Conservation (phyloP, 1,140 invertebrate species). For the Dysdera silvatica region DNA sequence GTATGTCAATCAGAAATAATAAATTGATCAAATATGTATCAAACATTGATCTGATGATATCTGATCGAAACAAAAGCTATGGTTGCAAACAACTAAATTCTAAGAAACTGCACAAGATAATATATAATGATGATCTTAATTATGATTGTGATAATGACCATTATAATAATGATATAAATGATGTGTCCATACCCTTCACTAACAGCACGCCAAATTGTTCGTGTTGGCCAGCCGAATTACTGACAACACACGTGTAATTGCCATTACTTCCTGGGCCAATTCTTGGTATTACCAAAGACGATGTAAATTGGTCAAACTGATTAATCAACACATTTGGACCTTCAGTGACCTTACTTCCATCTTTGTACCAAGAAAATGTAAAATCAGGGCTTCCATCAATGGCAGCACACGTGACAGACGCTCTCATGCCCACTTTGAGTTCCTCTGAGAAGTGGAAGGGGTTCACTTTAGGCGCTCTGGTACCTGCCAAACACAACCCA, state of each 20-base stretch:
- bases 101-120: too few relatives aligned
- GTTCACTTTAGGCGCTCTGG: conserved; percentile 17
- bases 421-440: conserved; percentile 58
- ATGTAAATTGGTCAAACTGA: not conserved
- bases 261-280: conserved; percentile 25
- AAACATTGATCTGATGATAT: too few relatives aligned
- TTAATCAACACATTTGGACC: not conserved
- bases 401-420: conserved; percentile 47
- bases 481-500: not conserved
- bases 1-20: too few relatives aligned
- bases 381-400: conserved; percentile 33
- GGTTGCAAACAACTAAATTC: too few relatives aligned
- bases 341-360: conserved; percentile 5
- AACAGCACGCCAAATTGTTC: not conserved
- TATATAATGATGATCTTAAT: too few relatives aligned
- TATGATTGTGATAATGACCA: too few relatives aligned
- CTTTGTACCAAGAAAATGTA: conserved; percentile 32
- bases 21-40: too few relatives aligned
- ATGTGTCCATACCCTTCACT: conserved; percentile 4
- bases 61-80: too few relatives aligned
- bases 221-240: conserved; percentile 21
- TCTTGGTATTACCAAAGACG: conserved; percentile 3
- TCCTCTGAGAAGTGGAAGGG: conserved; percentile 39
- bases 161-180: too few relatives aligned
- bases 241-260: conserved; percentile 32